Conservation (phyloP, 2,113 vertebrate species). For the Phodopus roborovskii region DNA sequence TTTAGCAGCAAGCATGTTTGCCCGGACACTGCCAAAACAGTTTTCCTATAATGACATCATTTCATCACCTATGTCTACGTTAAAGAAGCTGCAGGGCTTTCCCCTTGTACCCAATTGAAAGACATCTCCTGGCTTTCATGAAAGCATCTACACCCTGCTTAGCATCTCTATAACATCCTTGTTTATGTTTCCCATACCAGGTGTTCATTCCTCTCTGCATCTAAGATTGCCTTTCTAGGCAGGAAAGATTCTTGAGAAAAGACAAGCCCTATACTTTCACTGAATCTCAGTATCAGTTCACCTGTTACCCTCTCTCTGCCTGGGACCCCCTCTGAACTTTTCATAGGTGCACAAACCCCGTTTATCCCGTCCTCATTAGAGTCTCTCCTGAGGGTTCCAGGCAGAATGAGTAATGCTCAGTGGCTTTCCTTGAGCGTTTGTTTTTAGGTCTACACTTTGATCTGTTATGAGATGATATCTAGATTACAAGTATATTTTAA, state of each 20-base stretch:
- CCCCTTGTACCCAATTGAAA: constrained; percentile 9
- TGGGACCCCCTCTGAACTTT: background rate
- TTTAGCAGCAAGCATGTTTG: background rate
- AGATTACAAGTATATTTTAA: background rate
- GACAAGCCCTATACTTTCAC: background rate
- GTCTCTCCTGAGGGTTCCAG: background rate
- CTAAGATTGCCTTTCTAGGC: background rate
- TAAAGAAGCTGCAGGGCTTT: background rate
- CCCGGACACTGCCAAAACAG: background rate
- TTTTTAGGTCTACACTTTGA: constrained; percentile 1
- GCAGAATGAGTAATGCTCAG: background rate
- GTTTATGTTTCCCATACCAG: background rate
- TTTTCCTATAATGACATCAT: background rate
- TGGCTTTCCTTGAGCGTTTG: background rate
- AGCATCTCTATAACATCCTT: background rate
- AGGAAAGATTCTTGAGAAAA: constrained; percentile 2
- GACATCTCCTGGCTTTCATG: background rate
- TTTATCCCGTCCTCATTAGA: background rate
- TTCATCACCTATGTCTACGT: background rate
- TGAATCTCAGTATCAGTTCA: background rate
- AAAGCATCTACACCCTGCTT: background rate
- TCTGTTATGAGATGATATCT: background rate
- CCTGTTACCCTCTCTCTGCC: background rate
- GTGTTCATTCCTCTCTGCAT: background rate
- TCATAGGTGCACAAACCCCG: background rate